phyloP scores from a whole-genome alignment of 2,888 invertebrate species.

The Drosophila flavopinicola region DNA sequence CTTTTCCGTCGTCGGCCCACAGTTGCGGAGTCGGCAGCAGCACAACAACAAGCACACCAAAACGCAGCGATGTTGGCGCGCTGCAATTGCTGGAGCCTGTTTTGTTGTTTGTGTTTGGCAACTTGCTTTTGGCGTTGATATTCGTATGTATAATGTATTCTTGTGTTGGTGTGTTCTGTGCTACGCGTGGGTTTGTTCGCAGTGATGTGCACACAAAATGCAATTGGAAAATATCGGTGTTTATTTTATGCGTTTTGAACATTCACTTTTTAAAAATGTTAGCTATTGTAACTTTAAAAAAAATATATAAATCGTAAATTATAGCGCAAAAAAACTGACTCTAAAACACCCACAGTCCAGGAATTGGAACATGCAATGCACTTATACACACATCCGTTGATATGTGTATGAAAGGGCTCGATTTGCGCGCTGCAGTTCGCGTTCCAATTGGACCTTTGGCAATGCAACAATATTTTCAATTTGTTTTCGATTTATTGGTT shows the following conservation, averaged over 20 bases:
- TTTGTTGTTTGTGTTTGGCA: conserved; percentile 54
- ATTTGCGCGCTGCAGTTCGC: conserved; percentile 30
- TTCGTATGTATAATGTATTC: conserved; percentile 42
- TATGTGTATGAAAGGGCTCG: conserved; percentile 41
- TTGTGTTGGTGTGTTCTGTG: conserved; percentile 25
- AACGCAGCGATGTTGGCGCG: conserved; percentile 57
- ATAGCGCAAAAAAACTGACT: conserved; percentile 16
- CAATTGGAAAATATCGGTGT: conserved; percentile 35
- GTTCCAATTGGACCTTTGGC: conserved; percentile 26
- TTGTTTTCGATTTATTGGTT: conserved; percentile 2
- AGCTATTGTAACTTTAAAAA: conserved; percentile 34
- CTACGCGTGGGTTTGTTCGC: conserved; percentile 37
- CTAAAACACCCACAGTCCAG: conserved; percentile 31
- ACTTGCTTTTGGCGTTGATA: conserved; percentile 52
- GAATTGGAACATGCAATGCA: conserved; percentile 45
- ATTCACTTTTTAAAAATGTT: conserved; percentile 31
- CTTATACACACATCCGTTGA: conserved; percentile 39
- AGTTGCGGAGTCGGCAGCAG: conserved; percentile 46
- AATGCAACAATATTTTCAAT: conserved; percentile 3
- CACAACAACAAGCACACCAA: conserved; percentile 38
- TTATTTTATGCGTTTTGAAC: conserved; percentile 7
- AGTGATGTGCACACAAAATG: conserved; percentile 47
- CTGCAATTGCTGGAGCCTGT: conserved; percentile 61
- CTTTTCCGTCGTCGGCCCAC: conserved; percentile 42
- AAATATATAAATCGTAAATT: conserved; percentile 23